Conservation (phyloP, 2,888 invertebrate genomes). For the Chymomyza amoena region DNA sequence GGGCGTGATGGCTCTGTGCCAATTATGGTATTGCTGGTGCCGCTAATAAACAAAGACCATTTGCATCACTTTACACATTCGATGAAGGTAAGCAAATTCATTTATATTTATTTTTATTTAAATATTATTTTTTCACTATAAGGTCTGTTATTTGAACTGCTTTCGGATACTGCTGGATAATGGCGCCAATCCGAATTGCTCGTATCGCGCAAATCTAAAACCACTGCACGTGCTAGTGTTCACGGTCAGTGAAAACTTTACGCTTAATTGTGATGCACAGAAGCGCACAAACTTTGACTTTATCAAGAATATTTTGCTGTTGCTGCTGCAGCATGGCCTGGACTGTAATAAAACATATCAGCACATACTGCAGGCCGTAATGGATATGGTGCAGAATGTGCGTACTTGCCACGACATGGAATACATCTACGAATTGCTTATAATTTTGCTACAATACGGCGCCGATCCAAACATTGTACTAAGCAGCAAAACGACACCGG, state of each 20-base stretch:
- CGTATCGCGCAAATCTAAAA: slow-evolving; percentile 84
- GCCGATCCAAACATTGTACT: slow-evolving; percentile 86
- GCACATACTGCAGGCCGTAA: slow-evolving; percentile 85
- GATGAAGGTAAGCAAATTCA: slow-evolving; percentile 81
- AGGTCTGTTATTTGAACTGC: slow-evolving; percentile 86
- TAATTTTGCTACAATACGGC: slow-evolving; percentile 86
- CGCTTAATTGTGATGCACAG: slow-evolving; percentile 83
- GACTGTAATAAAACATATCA: slow-evolving; percentile 84
- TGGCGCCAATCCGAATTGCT: slow-evolving; percentile 87
- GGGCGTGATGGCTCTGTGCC: slow-evolving; percentile 86
- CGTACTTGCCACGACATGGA: slow-evolving; percentile 84
- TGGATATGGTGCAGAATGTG: slow-evolving; percentile 85
- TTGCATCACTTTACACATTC: slow-evolving; percentile 86
- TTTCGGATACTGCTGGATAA: slow-evolving; percentile 84
- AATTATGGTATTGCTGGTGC: slow-evolving; percentile 86
- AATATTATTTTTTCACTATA: slow-evolving; percentile 32
- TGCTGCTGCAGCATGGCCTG: slow-evolving; percentile 84
- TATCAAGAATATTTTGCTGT: slow-evolving; percentile 83
- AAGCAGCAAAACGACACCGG: slow-evolving; percentile 77
- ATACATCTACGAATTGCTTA: slow-evolving; percentile 85
- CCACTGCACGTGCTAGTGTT: slow-evolving; percentile 86
- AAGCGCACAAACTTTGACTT: slow-evolving; percentile 85
- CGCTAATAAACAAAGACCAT: slow-evolving; percentile 87
- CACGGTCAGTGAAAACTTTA: slow-evolving; percentile 85
- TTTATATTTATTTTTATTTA: neutral